Evolutionary conservation across 2,113 vertebrate species (phyloP).

Genomic region (Stigmatopora argus): DNA sequence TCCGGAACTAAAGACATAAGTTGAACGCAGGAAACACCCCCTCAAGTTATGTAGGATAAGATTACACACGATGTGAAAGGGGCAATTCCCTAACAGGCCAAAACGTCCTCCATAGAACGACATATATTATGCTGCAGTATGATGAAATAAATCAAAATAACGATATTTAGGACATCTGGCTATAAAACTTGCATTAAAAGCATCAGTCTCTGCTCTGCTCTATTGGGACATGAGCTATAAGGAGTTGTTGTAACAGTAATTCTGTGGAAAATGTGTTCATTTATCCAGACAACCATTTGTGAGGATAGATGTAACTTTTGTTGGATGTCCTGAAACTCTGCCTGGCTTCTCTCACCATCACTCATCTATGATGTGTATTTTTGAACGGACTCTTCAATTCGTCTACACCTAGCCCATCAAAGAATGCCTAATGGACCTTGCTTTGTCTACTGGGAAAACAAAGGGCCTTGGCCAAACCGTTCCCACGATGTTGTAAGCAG

Average conservation of each 20-base stretch:
- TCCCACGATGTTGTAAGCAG: background rate
- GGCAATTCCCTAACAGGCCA: conserved; percentile 12
- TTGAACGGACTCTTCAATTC: background rate
- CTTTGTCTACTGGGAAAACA: background rate
- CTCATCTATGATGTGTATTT: background rate
- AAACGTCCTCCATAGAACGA: background rate
- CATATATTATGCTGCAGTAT: background rate
- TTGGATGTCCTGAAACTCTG: background rate
- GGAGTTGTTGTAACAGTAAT: background rate
- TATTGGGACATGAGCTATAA: background rate
- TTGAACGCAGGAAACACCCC: conserved; percentile 7
- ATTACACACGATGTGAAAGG: conserved; percentile 20
- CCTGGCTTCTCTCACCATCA: background rate
- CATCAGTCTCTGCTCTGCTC: background rate
- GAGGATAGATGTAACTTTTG: background rate
- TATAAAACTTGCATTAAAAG: background rate
- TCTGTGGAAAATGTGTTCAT: background rate
- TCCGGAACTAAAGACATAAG: conserved; percentile 47
- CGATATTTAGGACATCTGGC: background rate
- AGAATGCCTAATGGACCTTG: background rate
- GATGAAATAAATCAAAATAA: background rate
- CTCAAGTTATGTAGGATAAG: conserved; percentile 12
- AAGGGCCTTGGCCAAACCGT: background rate
- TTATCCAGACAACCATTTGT: background rate
- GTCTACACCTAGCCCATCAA: background rate